A percentile compares a stretch with the other conserved stretches of the same genome.
phyloP scores from a whole-genome alignment of 2,797 vertebrate genomes.

The Etheostoma perlongum region DNA sequence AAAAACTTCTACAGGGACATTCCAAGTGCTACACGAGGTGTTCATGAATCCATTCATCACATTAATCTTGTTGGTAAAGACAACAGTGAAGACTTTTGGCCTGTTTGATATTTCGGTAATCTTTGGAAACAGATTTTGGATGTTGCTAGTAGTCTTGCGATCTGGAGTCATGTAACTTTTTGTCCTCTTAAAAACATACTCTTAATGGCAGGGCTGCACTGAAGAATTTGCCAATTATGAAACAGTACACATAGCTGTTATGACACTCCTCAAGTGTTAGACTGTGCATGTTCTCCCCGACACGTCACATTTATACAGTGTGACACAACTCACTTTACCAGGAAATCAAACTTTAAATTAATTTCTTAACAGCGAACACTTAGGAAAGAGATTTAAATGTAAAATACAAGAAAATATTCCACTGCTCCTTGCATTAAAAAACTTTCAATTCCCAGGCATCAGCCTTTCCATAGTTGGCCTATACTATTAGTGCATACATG shows the following conservation, averaged over 20 bases:
- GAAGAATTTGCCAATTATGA: not conserved
- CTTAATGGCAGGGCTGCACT: not conserved
- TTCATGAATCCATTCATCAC: conserved; percentile 16
- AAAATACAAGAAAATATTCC: not conserved
- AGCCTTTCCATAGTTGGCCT: not conserved
- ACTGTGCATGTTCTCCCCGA: not conserved
- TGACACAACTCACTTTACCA: conserved; percentile 13
- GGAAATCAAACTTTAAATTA: conserved; percentile 16
- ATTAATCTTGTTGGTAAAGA: not conserved
- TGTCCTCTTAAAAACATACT: not conserved
- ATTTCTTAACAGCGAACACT: conserved; percentile 12
- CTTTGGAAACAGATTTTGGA: not conserved
- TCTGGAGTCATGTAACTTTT: not conserved
- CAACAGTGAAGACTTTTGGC: not conserved
- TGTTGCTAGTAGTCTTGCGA: not conserved
- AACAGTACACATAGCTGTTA: not conserved
- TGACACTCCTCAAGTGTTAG: not conserved
- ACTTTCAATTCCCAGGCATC: not conserved
- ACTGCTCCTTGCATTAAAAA: not conserved
- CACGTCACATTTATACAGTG: not conserved
- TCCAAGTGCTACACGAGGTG: not conserved
- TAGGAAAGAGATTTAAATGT: conserved; percentile 1
- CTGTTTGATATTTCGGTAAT: not conserved
- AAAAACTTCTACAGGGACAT: not conserved
- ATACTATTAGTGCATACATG: not conserved